Percentiles rank a stretch among this genome's conserved stretches.
Conservation (phyloP, 1,140 invertebrate species). For the Heliothis virescens region DNA sequence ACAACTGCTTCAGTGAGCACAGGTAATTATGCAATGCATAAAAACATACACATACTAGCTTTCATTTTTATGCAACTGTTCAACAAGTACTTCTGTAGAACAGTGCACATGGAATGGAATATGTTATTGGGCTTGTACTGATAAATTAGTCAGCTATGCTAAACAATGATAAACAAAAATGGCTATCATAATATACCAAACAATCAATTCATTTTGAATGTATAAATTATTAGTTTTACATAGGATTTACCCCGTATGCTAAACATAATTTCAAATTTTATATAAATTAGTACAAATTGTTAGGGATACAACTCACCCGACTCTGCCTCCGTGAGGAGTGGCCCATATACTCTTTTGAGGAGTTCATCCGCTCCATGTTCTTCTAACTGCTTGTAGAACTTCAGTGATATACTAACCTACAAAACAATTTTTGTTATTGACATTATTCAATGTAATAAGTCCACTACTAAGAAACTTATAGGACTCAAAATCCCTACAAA, state of each 20-base stretch:
- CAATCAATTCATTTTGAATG: no score
- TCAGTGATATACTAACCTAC: conserved; percentile 98
- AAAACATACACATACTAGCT: conserved; percentile 37
- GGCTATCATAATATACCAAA: no score
- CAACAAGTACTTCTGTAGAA: not conserved
- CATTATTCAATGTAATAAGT: not conserved
- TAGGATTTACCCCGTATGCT: no score
- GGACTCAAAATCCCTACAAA: no score
- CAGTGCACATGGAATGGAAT: not conserved
- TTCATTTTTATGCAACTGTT: conserved; percentile 40
- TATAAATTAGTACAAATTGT: not conserved
- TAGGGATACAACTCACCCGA: conserved; percentile 87
- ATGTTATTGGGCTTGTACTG: not conserved
- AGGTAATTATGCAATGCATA: conserved; percentile 33
- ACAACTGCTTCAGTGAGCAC: conserved; percentile 39
- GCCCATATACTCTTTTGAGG: conserved; percentile 96
- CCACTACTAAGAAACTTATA: no score
- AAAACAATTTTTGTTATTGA: conserved; percentile 67
- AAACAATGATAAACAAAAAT: no score
- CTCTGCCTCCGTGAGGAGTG: conserved; percentile 93
- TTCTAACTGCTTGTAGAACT: conserved; percentile 99
- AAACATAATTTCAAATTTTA: no score
- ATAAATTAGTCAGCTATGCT: not conserved
- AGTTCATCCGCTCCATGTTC: conserved; percentile 99
- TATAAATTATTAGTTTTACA: no score